A percentile compares a stretch with the other conserved stretches of the same genome.
Evolutionary conservation across 2,113 vertebrate species (phyloP).

Genomic region (Herpailurus yagouaroundi): DNA sequence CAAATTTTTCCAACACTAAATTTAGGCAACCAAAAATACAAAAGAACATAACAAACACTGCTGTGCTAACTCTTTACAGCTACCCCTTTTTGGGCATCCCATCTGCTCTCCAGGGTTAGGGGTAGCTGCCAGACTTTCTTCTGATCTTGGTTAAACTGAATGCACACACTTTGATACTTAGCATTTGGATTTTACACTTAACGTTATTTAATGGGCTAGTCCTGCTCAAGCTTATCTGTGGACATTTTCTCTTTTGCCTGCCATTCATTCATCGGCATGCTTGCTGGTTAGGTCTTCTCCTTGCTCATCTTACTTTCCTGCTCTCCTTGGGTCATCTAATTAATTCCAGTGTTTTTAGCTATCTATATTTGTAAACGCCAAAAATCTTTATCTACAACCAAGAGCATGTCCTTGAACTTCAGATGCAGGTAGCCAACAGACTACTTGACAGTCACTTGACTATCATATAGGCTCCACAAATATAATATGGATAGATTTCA

Average conservation of each 20-base stretch:
- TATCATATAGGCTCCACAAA: background rate
- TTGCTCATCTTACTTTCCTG: background rate
- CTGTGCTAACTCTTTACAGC: background rate
- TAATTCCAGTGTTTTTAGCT: background rate
- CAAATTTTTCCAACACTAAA: background rate
- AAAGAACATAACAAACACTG: background rate
- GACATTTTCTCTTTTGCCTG: background rate
- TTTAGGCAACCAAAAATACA: background rate
- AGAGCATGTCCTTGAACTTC: background rate
- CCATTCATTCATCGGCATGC: rapidly evolving
- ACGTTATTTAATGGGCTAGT: rapidly evolving
- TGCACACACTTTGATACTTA: background rate
- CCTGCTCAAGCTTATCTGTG: background rate
- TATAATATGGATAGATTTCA: background rate
- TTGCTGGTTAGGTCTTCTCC: background rate
- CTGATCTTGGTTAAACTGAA: background rate
- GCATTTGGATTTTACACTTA: background rate
- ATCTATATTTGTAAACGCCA: rapidly evolving
- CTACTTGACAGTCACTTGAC: background rate
- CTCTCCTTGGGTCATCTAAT: background rate
- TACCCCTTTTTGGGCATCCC: too few relatives aligned
- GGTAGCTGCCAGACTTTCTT: background rate
- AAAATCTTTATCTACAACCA: background rate
- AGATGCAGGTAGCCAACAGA: background rate
- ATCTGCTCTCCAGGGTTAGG: too few relatives aligned